Conservation (phyloP, 2,888 invertebrate genomes). For the Orthosia gracilis region DNA sequence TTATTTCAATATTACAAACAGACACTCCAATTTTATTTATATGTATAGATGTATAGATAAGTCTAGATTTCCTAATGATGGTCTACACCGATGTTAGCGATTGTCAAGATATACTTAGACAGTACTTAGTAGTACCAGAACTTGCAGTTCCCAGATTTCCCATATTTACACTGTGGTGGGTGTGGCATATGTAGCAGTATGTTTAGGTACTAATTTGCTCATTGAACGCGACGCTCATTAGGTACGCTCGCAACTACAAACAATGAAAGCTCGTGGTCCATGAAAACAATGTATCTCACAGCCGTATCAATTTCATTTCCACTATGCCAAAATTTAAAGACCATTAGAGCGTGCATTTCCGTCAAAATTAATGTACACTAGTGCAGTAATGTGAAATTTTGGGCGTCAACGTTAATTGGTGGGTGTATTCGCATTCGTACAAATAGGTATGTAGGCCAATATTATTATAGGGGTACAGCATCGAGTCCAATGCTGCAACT, state of each 20-base stretch:
- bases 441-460: conserved; percentile 54
- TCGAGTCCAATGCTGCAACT: conserved; percentile 72
- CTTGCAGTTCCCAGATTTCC: neutral
- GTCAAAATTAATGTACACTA: conserved; percentile 43
- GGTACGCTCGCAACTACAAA: conserved; percentile 32
- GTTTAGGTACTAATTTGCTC: conserved; percentile 35
- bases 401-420: conserved; percentile 45
- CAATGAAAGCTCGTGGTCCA: conserved; percentile 33
- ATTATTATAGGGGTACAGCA: conserved; percentile 61
- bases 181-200: conserved; percentile 20
- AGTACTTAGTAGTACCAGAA: no score
- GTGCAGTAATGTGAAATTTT: conserved; percentile 47
- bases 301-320: conserved; percentile 47
- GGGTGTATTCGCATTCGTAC: conserved; percentile 38
- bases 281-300: conserved; percentile 50
- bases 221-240: conserved; percentile 41
- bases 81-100: no score
- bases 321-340: conserved; percentile 42
- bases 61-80: no score
- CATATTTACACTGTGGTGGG: conserved; percentile 9
- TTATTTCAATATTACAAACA: no score
- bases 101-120: no score
- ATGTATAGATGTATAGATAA: no score
- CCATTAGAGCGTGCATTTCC: conserved; percentile 40
- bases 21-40: no score